These are phyloP conservation scores for Lerista edwardsae DNA, from an alignment of 2,797 vertebrate genomes.

Conservation along the genomic window DNA sequence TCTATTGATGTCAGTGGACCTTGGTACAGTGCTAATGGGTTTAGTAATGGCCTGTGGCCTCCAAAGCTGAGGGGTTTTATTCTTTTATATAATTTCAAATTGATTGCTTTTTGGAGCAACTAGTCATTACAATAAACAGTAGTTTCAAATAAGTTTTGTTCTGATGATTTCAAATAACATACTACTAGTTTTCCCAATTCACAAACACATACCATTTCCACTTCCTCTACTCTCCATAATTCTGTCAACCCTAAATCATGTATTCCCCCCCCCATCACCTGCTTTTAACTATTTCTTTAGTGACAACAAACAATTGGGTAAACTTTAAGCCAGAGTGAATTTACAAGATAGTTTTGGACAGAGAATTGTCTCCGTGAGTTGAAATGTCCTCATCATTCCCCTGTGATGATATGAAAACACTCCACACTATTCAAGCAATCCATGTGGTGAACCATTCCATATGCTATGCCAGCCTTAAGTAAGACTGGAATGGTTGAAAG, in stretches of 20 bases:
- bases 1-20: slow-evolving; percentile 7
- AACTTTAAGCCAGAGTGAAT: background rate
- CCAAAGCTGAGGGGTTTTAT: background rate
- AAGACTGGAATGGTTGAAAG: too few species aligned
- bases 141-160: background rate
- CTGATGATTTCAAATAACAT: too few species aligned
- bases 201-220: too few species aligned
- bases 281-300: background rate
- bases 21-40: background rate
- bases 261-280: background rate
- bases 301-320: background rate
- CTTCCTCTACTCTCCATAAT: background rate
- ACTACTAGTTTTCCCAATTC: background rate
- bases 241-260: background rate
- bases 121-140: background rate
- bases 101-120: background rate
- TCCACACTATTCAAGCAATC: background rate
- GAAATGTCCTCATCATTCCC: background rate
- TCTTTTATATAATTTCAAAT: slow-evolving; percentile 9
- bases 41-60: background rate
- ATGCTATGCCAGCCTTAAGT: background rate
- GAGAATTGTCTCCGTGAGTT: background rate
- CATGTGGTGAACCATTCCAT: background rate
- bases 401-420: background rate
- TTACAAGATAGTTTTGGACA: background rate